phyloP scores from a whole-genome alignment of 2,888 invertebrate species.

The Thumatha senex region DNA sequence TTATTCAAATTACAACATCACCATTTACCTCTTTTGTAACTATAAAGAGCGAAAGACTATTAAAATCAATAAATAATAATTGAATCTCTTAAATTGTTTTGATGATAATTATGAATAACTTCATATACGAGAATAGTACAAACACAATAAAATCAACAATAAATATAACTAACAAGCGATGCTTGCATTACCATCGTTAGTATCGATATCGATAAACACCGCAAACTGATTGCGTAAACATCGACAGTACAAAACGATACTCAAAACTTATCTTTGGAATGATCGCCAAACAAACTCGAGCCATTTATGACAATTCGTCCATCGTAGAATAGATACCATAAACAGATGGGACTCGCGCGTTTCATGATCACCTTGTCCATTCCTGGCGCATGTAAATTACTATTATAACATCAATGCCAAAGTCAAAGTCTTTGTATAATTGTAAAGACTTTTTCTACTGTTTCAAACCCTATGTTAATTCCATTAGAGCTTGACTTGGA shows the following conservation, averaged over 20 bases:
- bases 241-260: slow-evolving; percentile 26
- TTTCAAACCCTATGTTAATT: slow-evolving; percentile 18
- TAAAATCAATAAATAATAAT: slow-evolving; percentile 35
- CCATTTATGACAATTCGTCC: slow-evolving; percentile 52
- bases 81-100: slow-evolving; percentile 29
- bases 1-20: slow-evolving; percentile 19
- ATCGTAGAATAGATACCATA: slow-evolving; percentile 48
- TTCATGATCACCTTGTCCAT: slow-evolving; percentile 41
- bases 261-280: slow-evolving; percentile 25
- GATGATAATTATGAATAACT: slow-evolving; percentile 26
- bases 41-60: slow-evolving; percentile 32
- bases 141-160: slow-evolving; percentile 35
- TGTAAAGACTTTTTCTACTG: not conserved
- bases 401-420: slow-evolving; percentile 57
- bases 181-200: slow-evolving; percentile 35
- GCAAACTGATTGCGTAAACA: slow-evolving; percentile 35
- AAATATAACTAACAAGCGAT: slow-evolving; percentile 39
- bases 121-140: slow-evolving; percentile 31
- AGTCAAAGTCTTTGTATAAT: slow-evolving; percentile 34
- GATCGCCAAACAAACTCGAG: slow-evolving; percentile 47
- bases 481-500: slow-evolving; percentile 1
- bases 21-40: slow-evolving; percentile 22
- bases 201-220: slow-evolving; percentile 36
- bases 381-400: slow-evolving; percentile 56
- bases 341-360: slow-evolving; percentile 35